Percentiles rank a stretch among this genome's conserved stretches.
Evolutionary conservation across 2,797 vertebrate species (phyloP).

Genomic region (Erpetoichthys calabaricus): DNA sequence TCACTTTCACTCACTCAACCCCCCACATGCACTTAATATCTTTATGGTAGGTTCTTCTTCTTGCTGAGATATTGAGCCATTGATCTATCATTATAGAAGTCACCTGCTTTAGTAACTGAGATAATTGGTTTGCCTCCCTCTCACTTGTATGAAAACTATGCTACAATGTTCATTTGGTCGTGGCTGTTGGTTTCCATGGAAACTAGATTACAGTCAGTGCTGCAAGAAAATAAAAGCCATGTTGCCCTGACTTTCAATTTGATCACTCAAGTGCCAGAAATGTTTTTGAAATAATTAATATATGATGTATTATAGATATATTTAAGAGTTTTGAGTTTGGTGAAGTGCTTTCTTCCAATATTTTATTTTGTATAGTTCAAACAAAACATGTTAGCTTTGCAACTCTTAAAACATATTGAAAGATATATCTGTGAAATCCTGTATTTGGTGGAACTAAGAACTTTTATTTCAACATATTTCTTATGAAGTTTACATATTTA

Average conservation of each 20-base stretch:
- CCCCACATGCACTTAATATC: no score
- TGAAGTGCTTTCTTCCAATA: neutral
- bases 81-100: neutral
- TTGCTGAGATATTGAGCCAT: neutral
- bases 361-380: no score
- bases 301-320: no score
- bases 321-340: neutral
- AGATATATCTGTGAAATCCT: no score
- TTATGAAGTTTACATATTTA: no score
- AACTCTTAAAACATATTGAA: no score
- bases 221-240: neutral
- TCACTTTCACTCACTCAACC: no score
- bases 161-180: conserved; percentile 5
- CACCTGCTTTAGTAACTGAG: neutral
- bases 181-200: conserved; percentile 34
- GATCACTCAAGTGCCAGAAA: conserved; percentile 1
- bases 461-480: no score
- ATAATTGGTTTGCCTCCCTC: neutral
- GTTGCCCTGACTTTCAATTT: neutral
- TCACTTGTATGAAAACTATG: neutral
- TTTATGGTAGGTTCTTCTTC: neutral
- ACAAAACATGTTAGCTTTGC: no score
- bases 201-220: conserved; percentile 16
- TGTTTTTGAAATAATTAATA: neutral
- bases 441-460: no score